Base-by-base conservation (phyloP, 2,113 vertebrate genomes). In the Bos javanicus region DNA sequence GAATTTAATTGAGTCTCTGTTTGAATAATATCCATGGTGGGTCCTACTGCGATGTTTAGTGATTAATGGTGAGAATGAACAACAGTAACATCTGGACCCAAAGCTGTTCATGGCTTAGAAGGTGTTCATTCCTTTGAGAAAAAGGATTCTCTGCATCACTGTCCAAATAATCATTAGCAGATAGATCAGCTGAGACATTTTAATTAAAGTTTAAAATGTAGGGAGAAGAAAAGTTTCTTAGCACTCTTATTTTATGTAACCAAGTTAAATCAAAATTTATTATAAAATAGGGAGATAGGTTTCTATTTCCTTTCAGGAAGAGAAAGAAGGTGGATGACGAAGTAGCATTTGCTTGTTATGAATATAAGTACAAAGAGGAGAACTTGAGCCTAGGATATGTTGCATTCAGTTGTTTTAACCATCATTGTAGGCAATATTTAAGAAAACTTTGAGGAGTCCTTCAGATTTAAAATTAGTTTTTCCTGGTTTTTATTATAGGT, bases 1-100 rank as follows among this genome's bases (percentile, higher is more conserved):
- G 96, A 97, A 97, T 98, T 98, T 98, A 98, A 98, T 98, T 98
- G 98, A 97, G 97, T 98, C 98, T 97, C 98, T 98, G 98, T 98
- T 98, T 98, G 96, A 98, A 97, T 97, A 98, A 98, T 98, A 97
- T 94, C 95, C 95, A 96, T 94, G 92, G 96, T 95, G 87, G 97
- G 95, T 87, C 90, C 94, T 95, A 91, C 96, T 96, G 97, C 96
- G 97, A 82, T 97, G 96, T 97, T 98, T 97, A 85, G 94, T 98
- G 98, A 98, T 98, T 98, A 98, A 98, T 98, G 96, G 96, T 94
- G 95, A 97, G 98, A 97, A 97, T 0, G 97, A 98, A 97, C 98
- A 98, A 97, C 93, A 97, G 97, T 86, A 98, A 97, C 98, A 98
- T 98, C 98, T 98, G 98, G 98, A 85, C 96, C 96, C 95, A 96